phyloP scores from a whole-genome alignment of 2,797 vertebrate genomes.

The Novumbra hubbsi region DNA sequence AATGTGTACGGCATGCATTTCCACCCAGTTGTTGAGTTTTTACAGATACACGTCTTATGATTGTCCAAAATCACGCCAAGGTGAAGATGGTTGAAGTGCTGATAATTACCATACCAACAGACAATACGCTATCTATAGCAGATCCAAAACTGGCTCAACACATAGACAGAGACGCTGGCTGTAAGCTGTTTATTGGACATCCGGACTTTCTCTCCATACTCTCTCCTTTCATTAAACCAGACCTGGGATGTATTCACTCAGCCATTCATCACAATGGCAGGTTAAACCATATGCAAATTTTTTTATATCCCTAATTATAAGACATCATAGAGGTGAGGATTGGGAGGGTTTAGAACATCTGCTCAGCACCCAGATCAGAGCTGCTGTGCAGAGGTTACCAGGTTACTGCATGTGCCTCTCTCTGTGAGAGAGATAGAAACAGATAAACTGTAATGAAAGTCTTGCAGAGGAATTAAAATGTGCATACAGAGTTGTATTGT shows the following conservation, averaged over 20 bases:
- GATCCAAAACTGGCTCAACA: neutral
- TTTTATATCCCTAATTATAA: slow-evolving; percentile 72
- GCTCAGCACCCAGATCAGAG: slow-evolving; percentile 40
- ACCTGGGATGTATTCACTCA: slow-evolving; percentile 22
- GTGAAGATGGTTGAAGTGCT: neutral
- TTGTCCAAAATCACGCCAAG: neutral
- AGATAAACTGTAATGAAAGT: neutral
- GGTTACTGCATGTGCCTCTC: slow-evolving; percentile 29
- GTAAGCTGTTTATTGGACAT: neutral
- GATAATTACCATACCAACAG: neutral
- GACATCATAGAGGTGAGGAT: slow-evolving; percentile 40
- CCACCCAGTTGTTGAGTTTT: neutral
- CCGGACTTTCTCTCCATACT: neutral
- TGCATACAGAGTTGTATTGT: neutral
- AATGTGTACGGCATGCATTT: neutral
- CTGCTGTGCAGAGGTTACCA: slow-evolving; percentile 25
- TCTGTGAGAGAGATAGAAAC: neutral
- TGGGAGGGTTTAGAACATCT: slow-evolving; percentile 53
- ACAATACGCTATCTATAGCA: neutral
- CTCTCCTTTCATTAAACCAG: slow-evolving; percentile 8
- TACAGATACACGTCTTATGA: too few species aligned
- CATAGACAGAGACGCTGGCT: neutral
- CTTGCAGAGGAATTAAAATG: neutral
- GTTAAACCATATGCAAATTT: slow-evolving; percentile 68
- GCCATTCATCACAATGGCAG: slow-evolving; percentile 70